Percentiles rank a stretch among this genome's conserved stretches.
These are phyloP conservation scores for Standfussiana lucernea DNA, from an alignment of 2,888 invertebrate genomes.

Conservation along the genomic window DNA sequence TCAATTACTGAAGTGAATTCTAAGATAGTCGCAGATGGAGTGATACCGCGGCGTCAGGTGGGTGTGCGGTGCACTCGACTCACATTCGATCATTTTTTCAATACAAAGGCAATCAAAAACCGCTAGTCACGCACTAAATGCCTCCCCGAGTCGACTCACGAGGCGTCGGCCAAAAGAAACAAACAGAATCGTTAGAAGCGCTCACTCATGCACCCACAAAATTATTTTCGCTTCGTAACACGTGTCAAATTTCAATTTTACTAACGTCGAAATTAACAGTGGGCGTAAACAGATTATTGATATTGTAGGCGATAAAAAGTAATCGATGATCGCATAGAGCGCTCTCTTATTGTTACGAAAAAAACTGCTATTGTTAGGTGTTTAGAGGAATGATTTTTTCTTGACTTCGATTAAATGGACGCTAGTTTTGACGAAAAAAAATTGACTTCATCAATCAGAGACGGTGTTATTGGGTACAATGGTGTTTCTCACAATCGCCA, in stretches of 20 bases:
- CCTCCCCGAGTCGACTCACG: conserved; percentile 78
- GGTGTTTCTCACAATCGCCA: conserved; percentile 81
- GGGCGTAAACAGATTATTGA: conserved; percentile 90
- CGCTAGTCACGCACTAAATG: conserved; percentile 89
- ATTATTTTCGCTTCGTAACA: conserved; percentile 90
- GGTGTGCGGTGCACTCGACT: conserved; percentile 61
- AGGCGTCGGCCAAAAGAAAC: conserved; percentile 87
- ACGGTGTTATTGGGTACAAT: conserved; percentile 88
- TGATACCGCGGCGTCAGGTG: conserved; percentile 80
- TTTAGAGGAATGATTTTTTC: conserved; percentile 81
- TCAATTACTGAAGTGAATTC: conserved; percentile 82
- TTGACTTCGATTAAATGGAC: conserved; percentile 81
- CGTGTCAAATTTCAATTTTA: conserved; percentile 90
- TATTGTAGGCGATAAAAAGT: conserved; percentile 89
- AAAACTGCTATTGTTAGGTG: conserved; percentile 87
- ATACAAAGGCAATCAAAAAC: conserved; percentile 89
- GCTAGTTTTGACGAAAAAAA: conserved; percentile 85
- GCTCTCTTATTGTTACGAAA: conserved; percentile 81
- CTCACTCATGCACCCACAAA: conserved; percentile 88
- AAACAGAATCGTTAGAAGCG: conserved; percentile 87
- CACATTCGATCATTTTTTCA: conserved; percentile 82
- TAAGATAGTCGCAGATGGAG: conserved; percentile 70
- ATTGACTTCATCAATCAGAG: conserved; percentile 88
- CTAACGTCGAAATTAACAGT: conserved; percentile 90
- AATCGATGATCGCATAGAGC: conserved; percentile 89